Percentiles rank a stretch among this genome's conserved stretches.
phyloP scores from a whole-genome alignment of 2,797 vertebrate species.

The Cheirogaleus major region DNA sequence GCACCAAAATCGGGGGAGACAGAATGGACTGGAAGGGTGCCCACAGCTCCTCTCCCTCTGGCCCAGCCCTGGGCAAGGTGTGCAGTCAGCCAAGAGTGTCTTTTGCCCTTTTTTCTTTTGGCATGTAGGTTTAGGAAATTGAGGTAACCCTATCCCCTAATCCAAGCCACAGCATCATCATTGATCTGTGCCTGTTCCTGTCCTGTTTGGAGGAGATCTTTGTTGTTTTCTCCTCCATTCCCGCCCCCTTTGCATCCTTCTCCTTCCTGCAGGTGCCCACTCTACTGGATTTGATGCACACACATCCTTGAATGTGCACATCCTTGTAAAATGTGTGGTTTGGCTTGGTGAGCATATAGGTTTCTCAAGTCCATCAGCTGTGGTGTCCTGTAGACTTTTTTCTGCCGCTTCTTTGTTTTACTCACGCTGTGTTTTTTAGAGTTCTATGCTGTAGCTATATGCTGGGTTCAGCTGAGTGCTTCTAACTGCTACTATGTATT shows the following conservation, averaged over 20 bases:
- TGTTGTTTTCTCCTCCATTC: not conserved
- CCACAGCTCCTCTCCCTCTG: not conserved
- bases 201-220: not conserved
- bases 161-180: not conserved
- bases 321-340: not conserved
- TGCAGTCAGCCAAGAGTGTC: not conserved
- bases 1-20: not conserved
- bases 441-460: accelerated
- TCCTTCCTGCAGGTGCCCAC: not conserved
- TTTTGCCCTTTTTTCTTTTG: not conserved
- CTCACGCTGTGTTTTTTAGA: too few species aligned
- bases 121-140: not conserved
- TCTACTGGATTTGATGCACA: accelerated
- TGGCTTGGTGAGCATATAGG: accelerated
- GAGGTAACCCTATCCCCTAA: not conserved
- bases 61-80: accelerated
- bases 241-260: accelerated
- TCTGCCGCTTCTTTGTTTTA: not conserved
- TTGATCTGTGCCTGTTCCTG: not conserved
- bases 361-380: not conserved
- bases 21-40: not conserved
- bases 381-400: not conserved
- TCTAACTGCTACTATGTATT: not conserved
- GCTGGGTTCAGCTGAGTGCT: not conserved
- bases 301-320: not conserved